phyloP scores from a whole-genome alignment of 2,797 vertebrate species.

The Macropus fuliginosus region DNA sequence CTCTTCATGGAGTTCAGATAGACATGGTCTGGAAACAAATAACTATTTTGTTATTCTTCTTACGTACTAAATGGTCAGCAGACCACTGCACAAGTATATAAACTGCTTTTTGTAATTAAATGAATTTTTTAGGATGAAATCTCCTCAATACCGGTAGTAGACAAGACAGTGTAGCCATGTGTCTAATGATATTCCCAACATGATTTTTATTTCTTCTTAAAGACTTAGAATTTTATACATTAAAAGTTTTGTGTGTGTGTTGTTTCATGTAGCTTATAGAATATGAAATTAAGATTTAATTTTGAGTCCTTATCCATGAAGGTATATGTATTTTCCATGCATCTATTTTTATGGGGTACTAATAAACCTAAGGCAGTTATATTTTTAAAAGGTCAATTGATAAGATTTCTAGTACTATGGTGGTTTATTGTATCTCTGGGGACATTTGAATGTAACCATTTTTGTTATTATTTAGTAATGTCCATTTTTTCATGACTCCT shows the following conservation, averaged over 20 bases:
- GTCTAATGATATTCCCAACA: neutral
- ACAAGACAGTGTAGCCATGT: neutral
- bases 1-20: neutral
- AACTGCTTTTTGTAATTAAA: neutral
- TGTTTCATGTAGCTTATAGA: neutral
- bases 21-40: neutral
- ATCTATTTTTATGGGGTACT: neutral
- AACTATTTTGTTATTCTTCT: neutral
- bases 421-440: neutral
- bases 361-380: neutral
- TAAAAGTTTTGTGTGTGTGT: neutral
- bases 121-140: neutral
- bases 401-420: neutral
- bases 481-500: neutral
- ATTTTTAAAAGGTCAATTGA: neutral
- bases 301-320: slow-evolving; percentile 9
- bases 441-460: neutral
- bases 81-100: neutral
- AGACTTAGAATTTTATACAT: neutral
- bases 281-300: neutral
- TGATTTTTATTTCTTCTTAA: neutral
- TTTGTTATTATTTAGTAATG: neutral
- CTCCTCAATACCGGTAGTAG: neutral
- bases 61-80: neutral
- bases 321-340: neutral